Percentiles rank a stretch among this genome's conserved stretches.
Conservation (phyloP, 2,113 vertebrate species). For the Caloenas nicobarica region DNA sequence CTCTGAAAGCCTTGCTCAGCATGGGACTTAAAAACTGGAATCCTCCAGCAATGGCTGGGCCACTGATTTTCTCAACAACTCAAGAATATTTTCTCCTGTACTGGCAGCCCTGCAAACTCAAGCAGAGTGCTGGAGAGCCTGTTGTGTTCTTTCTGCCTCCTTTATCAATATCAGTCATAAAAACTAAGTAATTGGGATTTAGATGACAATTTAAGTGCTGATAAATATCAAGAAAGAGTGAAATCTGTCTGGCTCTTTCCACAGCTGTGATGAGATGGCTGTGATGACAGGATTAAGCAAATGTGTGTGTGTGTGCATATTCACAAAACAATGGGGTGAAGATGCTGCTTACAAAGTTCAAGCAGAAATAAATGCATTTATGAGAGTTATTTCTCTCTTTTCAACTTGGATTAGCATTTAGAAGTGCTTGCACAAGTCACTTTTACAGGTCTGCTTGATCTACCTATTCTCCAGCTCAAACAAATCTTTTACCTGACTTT, state of each 20-base stretch:
- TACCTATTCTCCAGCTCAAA: not conserved
- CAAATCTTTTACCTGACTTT: not conserved
- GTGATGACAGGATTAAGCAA: not conserved
- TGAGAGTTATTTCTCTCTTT: not conserved
- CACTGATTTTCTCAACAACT: not conserved
- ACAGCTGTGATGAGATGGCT: not conserved
- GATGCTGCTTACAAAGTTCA: not conserved
- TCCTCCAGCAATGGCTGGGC: not conserved
- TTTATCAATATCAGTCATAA: not conserved
- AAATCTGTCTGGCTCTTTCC: not conserved
- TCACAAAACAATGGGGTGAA: not conserved
- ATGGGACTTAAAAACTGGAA: not conserved
- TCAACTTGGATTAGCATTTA: not conserved
- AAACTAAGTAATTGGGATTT: not conserved
- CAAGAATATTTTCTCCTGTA: not conserved
- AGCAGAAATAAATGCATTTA: not conserved
- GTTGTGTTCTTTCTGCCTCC: not conserved
- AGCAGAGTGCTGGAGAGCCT: not conserved
- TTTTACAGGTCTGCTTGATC: not conserved
- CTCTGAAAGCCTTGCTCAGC: not conserved
- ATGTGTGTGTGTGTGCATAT: not conserved
- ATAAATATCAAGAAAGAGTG: not conserved
- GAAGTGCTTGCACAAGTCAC: not conserved
- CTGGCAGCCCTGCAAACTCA: not conserved
- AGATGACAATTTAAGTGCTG: not conserved